Evolutionary conservation across 2,797 vertebrate species (phyloP).

Genomic region (Cossypha heuglini): DNA sequence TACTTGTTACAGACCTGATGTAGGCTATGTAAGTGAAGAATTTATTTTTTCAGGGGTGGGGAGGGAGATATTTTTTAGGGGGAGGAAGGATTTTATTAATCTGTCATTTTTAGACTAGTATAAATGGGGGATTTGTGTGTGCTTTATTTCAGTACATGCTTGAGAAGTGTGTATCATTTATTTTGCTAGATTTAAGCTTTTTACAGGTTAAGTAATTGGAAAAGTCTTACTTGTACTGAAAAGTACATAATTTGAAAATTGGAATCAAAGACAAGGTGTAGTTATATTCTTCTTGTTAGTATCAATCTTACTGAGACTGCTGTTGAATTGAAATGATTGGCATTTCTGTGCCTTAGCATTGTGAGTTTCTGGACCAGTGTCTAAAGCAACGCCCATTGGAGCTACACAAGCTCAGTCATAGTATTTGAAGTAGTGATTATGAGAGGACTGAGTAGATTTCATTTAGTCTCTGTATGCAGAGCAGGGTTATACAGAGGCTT

Average conservation of each 20-base stretch:
- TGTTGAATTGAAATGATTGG: neutral
- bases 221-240: neutral
- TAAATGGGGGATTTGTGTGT: neutral
- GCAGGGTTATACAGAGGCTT: neutral
- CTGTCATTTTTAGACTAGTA: neutral
- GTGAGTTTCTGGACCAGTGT: neutral
- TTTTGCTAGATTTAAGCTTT: neutral
- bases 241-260: neutral
- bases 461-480: neutral
- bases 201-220: neutral
- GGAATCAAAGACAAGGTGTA: neutral
- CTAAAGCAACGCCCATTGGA: neutral
- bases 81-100: neutral
- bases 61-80: neutral
- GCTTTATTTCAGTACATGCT: neutral
- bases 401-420: neutral
- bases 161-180: neutral
- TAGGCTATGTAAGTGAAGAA: slow-evolving; percentile 90
- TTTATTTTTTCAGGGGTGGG: neutral
- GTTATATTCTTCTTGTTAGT: neutral
- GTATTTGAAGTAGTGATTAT: neutral
- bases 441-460: neutral
- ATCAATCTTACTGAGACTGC: neutral
- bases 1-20: slow-evolving; percentile 95
- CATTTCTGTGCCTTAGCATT: neutral